phyloP scores from a whole-genome alignment of 2,888 invertebrate species.

The Andricus curvator region DNA sequence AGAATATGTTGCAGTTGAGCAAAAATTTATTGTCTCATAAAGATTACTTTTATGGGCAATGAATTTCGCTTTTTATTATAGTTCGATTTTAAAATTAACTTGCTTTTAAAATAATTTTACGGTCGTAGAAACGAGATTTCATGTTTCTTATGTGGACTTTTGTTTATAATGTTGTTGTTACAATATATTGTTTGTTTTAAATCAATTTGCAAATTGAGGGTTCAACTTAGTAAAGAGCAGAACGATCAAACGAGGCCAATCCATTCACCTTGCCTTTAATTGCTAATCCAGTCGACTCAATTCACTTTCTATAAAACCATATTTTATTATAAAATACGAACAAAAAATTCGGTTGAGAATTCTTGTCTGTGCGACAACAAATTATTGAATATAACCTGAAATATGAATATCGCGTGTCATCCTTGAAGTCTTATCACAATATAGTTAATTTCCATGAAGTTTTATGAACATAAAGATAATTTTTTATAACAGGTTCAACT shows the following conservation, averaged over 20 bases:
- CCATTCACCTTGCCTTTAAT: constrained; percentile 27
- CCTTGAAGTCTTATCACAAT: background rate
- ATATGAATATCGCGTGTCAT: background rate
- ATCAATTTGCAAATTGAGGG: background rate
- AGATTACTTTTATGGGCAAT: background rate
- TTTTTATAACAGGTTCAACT: background rate
- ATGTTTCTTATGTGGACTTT: no score
- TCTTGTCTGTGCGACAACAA: background rate
- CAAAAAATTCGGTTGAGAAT: background rate
- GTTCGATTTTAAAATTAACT: background rate
- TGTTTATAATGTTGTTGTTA: background rate
- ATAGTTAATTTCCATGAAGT: background rate
- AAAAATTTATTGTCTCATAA: background rate
- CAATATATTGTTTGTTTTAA: constrained; percentile 1
- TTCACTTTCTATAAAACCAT: constrained; percentile 22
- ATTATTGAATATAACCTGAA: background rate
- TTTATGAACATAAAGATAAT: background rate
- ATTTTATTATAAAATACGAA: constrained; percentile 10
- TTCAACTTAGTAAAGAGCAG: background rate
- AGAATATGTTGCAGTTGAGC: background rate
- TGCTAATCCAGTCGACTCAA: constrained; percentile 12
- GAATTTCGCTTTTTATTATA: background rate
- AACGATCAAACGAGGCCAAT: constrained; percentile 13
- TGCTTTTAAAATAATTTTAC: background rate
- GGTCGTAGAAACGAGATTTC: background rate